Percentiles rank a stretch among this genome's conserved stretches.
These are phyloP conservation scores for Drosophila demipolita DNA, from an alignment of 2,888 invertebrate genomes.

Conservation along the genomic window DNA sequence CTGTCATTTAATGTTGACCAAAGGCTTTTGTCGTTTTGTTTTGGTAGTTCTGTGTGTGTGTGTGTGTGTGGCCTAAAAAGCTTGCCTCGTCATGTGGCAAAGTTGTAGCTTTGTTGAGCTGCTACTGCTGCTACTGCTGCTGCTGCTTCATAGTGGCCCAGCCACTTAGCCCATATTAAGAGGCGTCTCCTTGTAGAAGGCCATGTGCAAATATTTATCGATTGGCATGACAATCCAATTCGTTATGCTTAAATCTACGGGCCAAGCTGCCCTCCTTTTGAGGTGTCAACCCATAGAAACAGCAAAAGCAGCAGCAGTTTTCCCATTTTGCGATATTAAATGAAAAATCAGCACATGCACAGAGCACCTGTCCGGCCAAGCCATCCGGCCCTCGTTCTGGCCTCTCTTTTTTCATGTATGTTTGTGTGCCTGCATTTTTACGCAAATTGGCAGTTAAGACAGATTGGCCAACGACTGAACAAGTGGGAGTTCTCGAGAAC, in stretches of 20 bases:
- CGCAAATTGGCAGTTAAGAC: constrained; percentile 71
- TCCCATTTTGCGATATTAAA: constrained; percentile 60
- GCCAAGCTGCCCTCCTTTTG: constrained; percentile 34
- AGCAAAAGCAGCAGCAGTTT: not conserved
- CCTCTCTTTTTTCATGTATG: constrained; percentile 42
- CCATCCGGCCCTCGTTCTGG: constrained; percentile 6
- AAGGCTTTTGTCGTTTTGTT: constrained; percentile 31
- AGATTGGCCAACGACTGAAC: constrained; percentile 36
- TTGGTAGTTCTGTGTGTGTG: constrained; percentile 10
- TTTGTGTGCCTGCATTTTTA: constrained; percentile 63
- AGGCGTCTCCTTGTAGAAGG: constrained; percentile 45
- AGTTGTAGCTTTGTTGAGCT: constrained; percentile 36
- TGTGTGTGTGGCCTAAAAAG: constrained; percentile 39
- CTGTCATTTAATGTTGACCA: constrained; percentile 72
- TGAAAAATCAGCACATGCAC: constrained; percentile 64
- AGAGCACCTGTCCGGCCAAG: constrained; percentile 17
- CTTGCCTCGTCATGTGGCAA: constrained; percentile 42
- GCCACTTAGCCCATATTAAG: constrained; percentile 72
- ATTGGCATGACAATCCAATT: constrained; percentile 79
- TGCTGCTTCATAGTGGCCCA: constrained; percentile 19
- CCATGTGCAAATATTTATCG: constrained; percentile 78
- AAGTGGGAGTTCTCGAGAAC: constrained; percentile 32
- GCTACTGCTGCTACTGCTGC: constrained; percentile 16
- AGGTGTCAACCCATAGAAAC: constrained; percentile 39
- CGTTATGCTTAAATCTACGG: constrained; percentile 74